Conservation (phyloP, 2,888 invertebrate genomes). For the Sympetrum striolatum region DNA sequence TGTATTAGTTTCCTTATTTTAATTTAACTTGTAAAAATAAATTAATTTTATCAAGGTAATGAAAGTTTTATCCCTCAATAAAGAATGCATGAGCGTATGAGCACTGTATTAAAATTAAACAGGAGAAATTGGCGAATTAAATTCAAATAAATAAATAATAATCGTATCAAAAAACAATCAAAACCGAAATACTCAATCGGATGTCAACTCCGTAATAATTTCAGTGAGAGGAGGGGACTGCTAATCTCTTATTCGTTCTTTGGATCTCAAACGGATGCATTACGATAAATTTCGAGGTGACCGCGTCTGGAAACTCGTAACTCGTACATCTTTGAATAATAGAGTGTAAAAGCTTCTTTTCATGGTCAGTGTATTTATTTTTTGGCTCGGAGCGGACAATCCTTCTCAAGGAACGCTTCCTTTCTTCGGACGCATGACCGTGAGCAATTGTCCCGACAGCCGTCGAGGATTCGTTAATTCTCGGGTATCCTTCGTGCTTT, state of each 20-base stretch:
- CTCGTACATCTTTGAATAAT: background rate
- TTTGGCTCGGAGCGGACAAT: background rate
- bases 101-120: too few relatives aligned
- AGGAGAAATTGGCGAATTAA: too few relatives aligned
- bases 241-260: background rate
- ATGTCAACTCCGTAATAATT: too few relatives aligned
- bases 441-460: background rate
- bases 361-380: background rate
- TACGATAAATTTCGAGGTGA: background rate
- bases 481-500: background rate
- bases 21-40: too few relatives aligned
- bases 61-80: too few relatives aligned
- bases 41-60: too few relatives aligned
- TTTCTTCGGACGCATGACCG: background rate
- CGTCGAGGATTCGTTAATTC: background rate
- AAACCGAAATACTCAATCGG: too few relatives aligned
- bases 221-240: too few relatives aligned
- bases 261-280: background rate
- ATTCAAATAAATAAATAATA: too few relatives aligned
- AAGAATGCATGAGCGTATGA: too few relatives aligned
- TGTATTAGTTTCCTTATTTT: too few relatives aligned
- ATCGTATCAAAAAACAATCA: too few relatives aligned
- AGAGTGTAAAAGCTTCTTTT: background rate
- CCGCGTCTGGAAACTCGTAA: background rate
- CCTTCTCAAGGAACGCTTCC: background rate